Base-by-base conservation (phyloP, 1,140 invertebrate genomes). In the Sarcophaga peregrina region DNA sequence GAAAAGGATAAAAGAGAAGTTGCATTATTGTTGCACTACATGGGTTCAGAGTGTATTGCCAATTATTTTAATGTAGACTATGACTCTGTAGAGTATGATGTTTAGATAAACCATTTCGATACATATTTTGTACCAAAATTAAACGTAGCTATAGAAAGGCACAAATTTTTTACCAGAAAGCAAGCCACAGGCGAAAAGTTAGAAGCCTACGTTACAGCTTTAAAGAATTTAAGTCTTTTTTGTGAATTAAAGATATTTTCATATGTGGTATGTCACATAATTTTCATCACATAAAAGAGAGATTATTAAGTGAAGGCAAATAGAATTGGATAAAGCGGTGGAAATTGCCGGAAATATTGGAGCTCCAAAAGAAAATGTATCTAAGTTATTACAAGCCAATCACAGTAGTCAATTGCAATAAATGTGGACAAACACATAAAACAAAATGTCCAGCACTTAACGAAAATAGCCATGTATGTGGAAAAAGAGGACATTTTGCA, bases 211-310 rank as follows among this genome's bases (percentile, higher is more conserved):
- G 72, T 81, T 10, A 85, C 83, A 76, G 85, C 83, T n/a, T 52
- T 87, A 25, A 82, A 83, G 13, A 86, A 86, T 54, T 13, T 86
- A 48, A 83, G 85, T 37, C 25, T 78, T 9, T 78, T 72, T 6
- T 87, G 86, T 83, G 86, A 87, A 11, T 86, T 87, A 84, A 84
- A 68, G 85, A 85, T 83, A 84, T 85, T n/a, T 68, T 86, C 10
- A 81, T 84, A 15, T 86, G 85, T 80, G 85, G 85, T 11, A 47
- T 82, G 20, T 73, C 48, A 20, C 9, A n/a, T 13, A 74, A 75
- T 37, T 75, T 37, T 54, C 72, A 54, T 13, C 68, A 82, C 11
- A 82, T 76, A 52, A 75, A 75, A 58, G 73, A 82, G 54, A 45
- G 84, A 47, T 20, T 85, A 48, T 74, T 85, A 48, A 82, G 81